phyloP scores from a whole-genome alignment of 2,797 vertebrate genomes.

The Pseudocheirus occidentalis region DNA sequence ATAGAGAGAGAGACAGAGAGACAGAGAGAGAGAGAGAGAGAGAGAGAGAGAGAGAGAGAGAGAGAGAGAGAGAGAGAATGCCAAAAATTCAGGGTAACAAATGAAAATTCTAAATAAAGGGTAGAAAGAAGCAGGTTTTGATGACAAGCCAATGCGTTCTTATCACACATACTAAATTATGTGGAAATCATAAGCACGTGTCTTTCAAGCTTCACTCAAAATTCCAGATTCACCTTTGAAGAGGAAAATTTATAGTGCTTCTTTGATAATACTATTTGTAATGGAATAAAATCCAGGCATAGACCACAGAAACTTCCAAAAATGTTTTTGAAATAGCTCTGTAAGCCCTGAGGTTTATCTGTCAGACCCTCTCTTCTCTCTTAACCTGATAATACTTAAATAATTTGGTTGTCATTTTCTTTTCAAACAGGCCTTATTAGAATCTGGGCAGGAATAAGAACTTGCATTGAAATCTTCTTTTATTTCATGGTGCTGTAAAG shows the following conservation, averaged over 20 bases:
- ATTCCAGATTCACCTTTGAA: slow-evolving; percentile 53
- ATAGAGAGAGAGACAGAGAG: too few species aligned
- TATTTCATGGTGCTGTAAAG: background rate
- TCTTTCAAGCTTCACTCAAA: slow-evolving; percentile 61
- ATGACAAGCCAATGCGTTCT: slow-evolving; percentile 75
- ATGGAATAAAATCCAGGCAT: slow-evolving; percentile 27
- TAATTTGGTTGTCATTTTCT: background rate
- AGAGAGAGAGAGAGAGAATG: background rate
- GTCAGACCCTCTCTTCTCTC: background rate
- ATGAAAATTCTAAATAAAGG: slow-evolving; percentile 71
- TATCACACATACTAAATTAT: slow-evolving; percentile 71
- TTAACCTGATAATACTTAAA: slow-evolving; percentile 34
- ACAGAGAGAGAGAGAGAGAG: too few species aligned
- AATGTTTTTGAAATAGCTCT: slow-evolving; percentile 34
- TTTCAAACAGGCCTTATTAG: slow-evolving; percentile 31
- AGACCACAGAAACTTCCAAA: slow-evolving; percentile 12
- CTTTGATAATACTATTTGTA: slow-evolving; percentile 41
- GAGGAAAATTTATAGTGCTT: slow-evolving; percentile 30
- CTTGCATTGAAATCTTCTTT: background rate
- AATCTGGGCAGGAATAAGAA: slow-evolving; percentile 32
- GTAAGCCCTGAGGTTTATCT: slow-evolving; percentile 19
- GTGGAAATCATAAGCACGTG: slow-evolving; percentile 72
- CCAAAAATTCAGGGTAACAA: slow-evolving; percentile 67
- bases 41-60: too few species aligned
- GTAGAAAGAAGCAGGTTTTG: slow-evolving; percentile 70